These are phyloP conservation scores for Chalcosyrphus nemorum DNA, from an alignment of 2,888 invertebrate genomes.

Conservation along the genomic window DNA sequence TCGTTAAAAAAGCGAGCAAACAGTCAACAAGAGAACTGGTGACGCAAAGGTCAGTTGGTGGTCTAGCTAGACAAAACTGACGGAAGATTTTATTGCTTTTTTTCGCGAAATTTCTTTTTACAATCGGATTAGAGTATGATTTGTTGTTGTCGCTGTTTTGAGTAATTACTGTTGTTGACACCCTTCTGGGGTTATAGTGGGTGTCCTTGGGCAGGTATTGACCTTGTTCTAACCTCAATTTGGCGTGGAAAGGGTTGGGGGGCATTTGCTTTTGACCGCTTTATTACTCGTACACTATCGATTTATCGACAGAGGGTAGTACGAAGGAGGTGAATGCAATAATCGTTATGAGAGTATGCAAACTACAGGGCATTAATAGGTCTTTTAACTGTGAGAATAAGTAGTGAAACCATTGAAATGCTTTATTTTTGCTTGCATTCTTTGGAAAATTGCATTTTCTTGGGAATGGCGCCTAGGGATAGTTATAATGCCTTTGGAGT, in stretches of 20 bases:
- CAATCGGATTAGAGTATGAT: constrained; percentile 4
- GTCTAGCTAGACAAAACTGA: not conserved
- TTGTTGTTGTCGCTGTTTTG: not conserved
- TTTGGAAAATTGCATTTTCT: not conserved
- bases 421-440: not conserved
- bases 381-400: not conserved
- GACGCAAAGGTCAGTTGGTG: constrained; percentile 4
- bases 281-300: not conserved
- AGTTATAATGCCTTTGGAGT: no score
- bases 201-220: not conserved
- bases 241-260: not conserved
- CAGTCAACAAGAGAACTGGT: no score
- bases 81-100: not conserved
- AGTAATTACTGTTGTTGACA: not conserved
- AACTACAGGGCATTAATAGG: not conserved
- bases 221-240: not conserved
- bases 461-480: not conserved
- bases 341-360: not conserved
- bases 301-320: not conserved
- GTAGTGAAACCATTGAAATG: constrained; percentile 1
- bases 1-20: not conserved
- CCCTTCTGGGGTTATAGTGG: not conserved
- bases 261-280: not conserved
- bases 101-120: not conserved
- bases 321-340: not conserved